These are phyloP conservation scores for Caenorhabditis macrosperma DNA, from an alignment of 2,888 invertebrate genomes.

Conservation along the genomic window DNA sequence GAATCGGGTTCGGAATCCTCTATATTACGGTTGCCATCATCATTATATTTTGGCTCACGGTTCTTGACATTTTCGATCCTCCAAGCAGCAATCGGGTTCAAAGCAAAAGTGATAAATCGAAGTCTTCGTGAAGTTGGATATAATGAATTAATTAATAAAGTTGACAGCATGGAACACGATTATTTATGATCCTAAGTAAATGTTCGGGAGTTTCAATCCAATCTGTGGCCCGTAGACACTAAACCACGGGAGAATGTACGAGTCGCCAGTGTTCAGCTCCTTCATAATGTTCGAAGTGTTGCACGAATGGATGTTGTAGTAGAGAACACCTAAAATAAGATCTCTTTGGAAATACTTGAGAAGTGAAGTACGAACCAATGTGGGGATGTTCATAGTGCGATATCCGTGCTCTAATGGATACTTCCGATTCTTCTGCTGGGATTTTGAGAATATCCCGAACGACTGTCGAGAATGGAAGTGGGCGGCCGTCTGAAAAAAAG, in stretches of 20 bases:
- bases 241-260: conserved; percentile 57
- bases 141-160: too few relatives aligned
- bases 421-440: conserved; percentile 12
- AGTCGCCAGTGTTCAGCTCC: conserved; percentile 56
- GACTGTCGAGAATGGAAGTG: conserved; percentile 17
- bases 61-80: conserved; percentile 70
- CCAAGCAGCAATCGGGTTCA: conserved; percentile 16
- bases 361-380: conserved; percentile 4
- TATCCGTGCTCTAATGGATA: conserved; percentile 16
- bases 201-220: conserved; percentile 51
- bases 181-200: neutral
- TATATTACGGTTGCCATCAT: conserved; percentile 74
- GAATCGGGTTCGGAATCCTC: conserved; percentile 77
- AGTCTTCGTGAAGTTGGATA: neutral
- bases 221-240: conserved; percentile 67
- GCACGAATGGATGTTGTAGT: conserved; percentile 78
- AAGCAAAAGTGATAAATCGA: neutral
- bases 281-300: conserved; percentile 69
- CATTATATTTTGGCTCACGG: conserved; percentile 65
- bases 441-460: conserved; percentile 32
- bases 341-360: too few relatives aligned
- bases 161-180: too few relatives aligned
- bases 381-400: conserved; percentile 50
- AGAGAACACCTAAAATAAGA: conserved; percentile 76
- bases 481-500: conserved; percentile 40